A percentile compares a stretch with the other conserved stretches of the same genome.
These are phyloP conservation scores for Aphyosemion australe DNA, from an alignment of 2,113 vertebrate genomes.

Conservation along the genomic window DNA sequence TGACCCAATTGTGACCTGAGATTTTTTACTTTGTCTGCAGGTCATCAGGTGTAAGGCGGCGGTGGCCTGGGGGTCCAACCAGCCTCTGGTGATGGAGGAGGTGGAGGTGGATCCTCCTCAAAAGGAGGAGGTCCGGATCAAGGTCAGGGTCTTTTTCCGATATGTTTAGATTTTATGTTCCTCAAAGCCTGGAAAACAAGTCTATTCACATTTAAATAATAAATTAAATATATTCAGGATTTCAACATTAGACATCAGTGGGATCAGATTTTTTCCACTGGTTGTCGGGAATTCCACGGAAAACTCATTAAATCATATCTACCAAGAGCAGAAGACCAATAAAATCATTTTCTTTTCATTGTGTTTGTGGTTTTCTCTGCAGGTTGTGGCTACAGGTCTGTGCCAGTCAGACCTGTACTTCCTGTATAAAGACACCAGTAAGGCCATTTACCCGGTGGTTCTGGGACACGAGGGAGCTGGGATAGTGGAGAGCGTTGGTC, in stretches of 20 bases:
- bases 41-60: conserved; percentile 89
- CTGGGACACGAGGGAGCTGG: conserved; percentile 86
- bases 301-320: too few relatives aligned
- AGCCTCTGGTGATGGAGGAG: conserved; percentile 85
- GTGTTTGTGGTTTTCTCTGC: not conserved
- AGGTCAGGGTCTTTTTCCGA: conserved; percentile 72
- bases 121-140: conserved; percentile 84
- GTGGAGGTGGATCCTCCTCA: conserved; percentile 86
- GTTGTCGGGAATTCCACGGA: too few relatives aligned
- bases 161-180: too few relatives aligned
- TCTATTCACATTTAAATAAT: too few relatives aligned
- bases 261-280: too few relatives aligned
- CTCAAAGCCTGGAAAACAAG: too few relatives aligned
- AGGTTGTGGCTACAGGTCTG: conserved; percentile 86
- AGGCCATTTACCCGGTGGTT: conserved; percentile 76
- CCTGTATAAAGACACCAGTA: conserved; percentile 59
- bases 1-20: not conserved
- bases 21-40: conserved; percentile 52
- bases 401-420: conserved; percentile 83
- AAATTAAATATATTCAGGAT: too few relatives aligned
- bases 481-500: conserved; percentile 86
- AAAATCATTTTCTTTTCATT: too few relatives aligned
- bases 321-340: too few relatives aligned
- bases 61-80: conserved; percentile 84
- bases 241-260: too few relatives aligned